Conservation (phyloP, 1,140 invertebrate genomes). For the Drosophila elegans region DNA sequence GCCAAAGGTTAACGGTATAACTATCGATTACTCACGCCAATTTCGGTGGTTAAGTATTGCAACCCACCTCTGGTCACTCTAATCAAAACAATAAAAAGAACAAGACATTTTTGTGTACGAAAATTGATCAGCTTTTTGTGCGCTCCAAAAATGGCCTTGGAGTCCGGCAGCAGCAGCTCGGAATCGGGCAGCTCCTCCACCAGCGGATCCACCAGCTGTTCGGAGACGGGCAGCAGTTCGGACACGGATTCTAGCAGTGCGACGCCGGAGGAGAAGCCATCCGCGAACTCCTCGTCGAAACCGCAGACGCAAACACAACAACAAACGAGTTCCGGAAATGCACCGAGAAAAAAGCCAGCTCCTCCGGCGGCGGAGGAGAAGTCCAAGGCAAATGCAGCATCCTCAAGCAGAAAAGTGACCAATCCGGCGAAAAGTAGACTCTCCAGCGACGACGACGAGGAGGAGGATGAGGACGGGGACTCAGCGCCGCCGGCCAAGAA, state of each 20-base stretch:
- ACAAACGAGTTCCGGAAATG: conserved; percentile 14
- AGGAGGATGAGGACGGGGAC: conserved; percentile 45
- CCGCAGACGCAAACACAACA: conserved; percentile 26
- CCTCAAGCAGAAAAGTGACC: conserved; percentile 9
- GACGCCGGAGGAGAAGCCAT: conserved; percentile 56
- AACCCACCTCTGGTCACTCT: conserved; percentile 16
- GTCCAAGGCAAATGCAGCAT: conserved; percentile 17
- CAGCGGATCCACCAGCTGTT: conserved; percentile 86
- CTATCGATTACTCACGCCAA: not conserved
- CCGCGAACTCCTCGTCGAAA: conserved; percentile 17
- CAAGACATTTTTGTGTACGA: conserved; percentile 33
- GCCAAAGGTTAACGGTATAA: not conserved
- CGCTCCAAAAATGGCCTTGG: conserved; percentile 34
- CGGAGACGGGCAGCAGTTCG: conserved; percentile 86
- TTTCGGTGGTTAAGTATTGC: not conserved
- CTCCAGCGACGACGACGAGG: conserved; percentile 66
- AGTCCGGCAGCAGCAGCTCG: conserved; percentile 87
- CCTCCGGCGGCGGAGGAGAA: conserved; percentile 42
- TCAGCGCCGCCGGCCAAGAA: conserved; percentile 79
- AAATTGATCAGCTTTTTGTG: conserved; percentile 9
- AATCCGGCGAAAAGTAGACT: conserved; percentile 66
- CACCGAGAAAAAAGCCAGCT: conserved; percentile 13
- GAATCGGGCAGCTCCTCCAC: conserved; percentile 88
- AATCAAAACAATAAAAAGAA: conserved; percentile 52
- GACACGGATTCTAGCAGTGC: conserved; percentile 89